Percentiles rank a stretch among this genome's conserved stretches.
These are phyloP conservation scores for Tetraodon nigroviridis DNA, from an alignment of 2,113 vertebrate genomes.

Conservation along the genomic window DNA sequence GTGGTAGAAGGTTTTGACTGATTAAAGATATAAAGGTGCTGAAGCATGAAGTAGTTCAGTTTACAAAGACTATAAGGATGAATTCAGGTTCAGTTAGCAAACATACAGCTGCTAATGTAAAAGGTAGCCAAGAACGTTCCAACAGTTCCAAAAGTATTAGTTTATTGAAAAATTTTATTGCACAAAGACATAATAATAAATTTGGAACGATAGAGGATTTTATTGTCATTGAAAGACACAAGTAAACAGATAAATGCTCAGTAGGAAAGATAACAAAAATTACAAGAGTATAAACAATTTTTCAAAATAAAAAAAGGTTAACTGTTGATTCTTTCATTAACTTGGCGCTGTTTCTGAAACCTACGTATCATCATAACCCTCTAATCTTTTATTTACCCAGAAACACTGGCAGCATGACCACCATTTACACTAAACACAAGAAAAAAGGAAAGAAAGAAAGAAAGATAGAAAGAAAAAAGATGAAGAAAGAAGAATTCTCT, in stretches of 20 bases:
- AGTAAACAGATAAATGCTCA: too few species aligned
- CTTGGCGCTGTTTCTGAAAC: neutral
- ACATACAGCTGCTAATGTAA: too few species aligned
- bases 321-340: neutral
- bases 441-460: conserved; percentile 8
- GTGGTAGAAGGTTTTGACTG: conserved; percentile 11
- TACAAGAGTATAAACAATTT: neutral
- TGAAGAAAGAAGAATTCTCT: neutral
- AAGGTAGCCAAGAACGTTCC: too few species aligned
- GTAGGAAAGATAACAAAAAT: neutral
- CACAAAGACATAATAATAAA: too few species aligned
- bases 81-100: neutral
- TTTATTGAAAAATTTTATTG: too few species aligned
- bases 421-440: conserved; percentile 64
- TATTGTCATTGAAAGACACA: too few species aligned
- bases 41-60: neutral
- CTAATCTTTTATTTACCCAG: conserved; percentile 70
- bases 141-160: too few species aligned
- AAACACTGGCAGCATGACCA: conserved; percentile 73
- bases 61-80: neutral
- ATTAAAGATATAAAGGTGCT: conserved; percentile 19
- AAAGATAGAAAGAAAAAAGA: conserved; percentile 1
- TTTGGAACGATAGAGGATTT: too few species aligned
- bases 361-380: conserved; percentile 20
- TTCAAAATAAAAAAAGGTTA: too few species aligned